Conservation (phyloP, 2,797 vertebrate genomes). For the Bovichtus variegatus region DNA sequence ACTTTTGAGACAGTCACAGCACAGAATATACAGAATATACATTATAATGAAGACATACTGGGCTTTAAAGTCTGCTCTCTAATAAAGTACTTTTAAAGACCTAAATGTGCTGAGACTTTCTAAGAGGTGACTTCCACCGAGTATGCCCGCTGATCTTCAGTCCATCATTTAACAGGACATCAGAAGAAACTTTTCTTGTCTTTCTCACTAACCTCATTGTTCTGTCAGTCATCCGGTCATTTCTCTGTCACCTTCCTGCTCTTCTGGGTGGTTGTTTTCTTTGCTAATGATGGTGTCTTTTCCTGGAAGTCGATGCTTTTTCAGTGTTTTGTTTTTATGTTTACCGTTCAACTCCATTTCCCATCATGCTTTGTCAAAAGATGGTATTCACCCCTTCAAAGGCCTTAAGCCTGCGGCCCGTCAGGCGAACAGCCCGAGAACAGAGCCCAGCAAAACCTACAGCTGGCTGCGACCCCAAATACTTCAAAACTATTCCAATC, state of each 20-base stretch:
- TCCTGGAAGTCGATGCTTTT: conserved; percentile 48
- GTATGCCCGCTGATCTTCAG: conserved; percentile 44
- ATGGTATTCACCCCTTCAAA: conserved; percentile 99
- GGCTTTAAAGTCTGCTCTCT: conserved; percentile 15
- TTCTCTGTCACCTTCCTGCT: conserved; percentile 41
- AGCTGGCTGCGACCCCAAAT: conserved; percentile 84
- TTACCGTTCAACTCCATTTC: conserved; percentile 84
- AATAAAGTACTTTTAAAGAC: neutral
- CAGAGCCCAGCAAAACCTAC: conserved; percentile 92
- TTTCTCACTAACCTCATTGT: conserved; percentile 53
- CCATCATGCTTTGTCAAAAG: conserved; percentile 98
- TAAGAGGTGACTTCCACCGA: conserved; percentile 61
- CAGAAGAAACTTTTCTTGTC: conserved; percentile 42
- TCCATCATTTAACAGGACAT: conserved; percentile 56
- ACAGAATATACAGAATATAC: conserved; percentile 38
- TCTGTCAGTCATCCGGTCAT: conserved; percentile 52
- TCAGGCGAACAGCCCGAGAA: conserved; percentile 99
- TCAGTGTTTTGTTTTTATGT: conserved; percentile 59
- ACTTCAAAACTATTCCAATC: conserved; percentile 14
- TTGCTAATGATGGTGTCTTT: conserved; percentile 57
- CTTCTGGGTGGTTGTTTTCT: conserved; percentile 52
- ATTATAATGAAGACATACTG: neutral
- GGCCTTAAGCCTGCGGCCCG: conserved; percentile 99
- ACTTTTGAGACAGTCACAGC: conserved; percentile 81
- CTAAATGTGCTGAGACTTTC: conserved; percentile 81